Percentiles rank a stretch among this genome's conserved stretches.
Conservation (phyloP, 2,797 vertebrate genomes). For the Champsocephalus esox region DNA sequence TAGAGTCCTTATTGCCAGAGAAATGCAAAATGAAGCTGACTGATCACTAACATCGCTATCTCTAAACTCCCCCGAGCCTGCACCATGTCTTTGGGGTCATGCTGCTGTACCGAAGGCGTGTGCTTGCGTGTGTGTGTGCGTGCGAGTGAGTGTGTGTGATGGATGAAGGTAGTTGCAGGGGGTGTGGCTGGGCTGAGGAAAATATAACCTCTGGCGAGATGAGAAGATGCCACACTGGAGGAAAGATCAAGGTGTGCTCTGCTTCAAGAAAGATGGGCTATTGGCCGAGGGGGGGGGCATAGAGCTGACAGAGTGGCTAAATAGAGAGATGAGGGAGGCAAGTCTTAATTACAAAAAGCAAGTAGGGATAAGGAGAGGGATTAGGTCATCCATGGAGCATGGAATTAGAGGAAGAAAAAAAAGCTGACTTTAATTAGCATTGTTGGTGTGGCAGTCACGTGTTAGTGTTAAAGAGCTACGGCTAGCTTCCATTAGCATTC, state of each 20-base stretch:
- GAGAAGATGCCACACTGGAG: conserved; percentile 65
- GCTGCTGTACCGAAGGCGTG: conserved; percentile 30
- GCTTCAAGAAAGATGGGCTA: conserved; percentile 52
- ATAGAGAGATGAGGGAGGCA: conserved; percentile 78
- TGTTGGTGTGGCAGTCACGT: conserved; percentile 69
- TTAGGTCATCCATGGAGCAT: conserved; percentile 81
- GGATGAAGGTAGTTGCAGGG: conserved; percentile 53
- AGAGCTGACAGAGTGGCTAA: conserved; percentile 77
- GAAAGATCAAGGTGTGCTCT: conserved; percentile 63
- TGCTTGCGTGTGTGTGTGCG: conserved; percentile 15
- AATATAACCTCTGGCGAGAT: conserved; percentile 63
- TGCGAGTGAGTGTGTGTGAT: conserved; percentile 33
- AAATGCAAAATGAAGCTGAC: conserved; percentile 55
- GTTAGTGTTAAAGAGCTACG: conserved; percentile 61
- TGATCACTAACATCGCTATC: conserved; percentile 55
- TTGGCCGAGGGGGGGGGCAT: conserved; percentile 48
- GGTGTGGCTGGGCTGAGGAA: conserved; percentile 38
- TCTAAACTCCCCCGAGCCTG: conserved; percentile 32
- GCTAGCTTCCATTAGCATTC: conserved; percentile 78
- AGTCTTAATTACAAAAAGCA: conserved; percentile 87
- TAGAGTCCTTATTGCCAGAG: conserved; percentile 40
- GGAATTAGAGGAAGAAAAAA: conserved; percentile 71
- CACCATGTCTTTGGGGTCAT: conserved; percentile 52
- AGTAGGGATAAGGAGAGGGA: conserved; percentile 80
- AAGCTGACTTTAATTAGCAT: conserved; percentile 81